phyloP scores from a whole-genome alignment of 2,888 invertebrate genomes.

The Sinotaia quadrata region DNA sequence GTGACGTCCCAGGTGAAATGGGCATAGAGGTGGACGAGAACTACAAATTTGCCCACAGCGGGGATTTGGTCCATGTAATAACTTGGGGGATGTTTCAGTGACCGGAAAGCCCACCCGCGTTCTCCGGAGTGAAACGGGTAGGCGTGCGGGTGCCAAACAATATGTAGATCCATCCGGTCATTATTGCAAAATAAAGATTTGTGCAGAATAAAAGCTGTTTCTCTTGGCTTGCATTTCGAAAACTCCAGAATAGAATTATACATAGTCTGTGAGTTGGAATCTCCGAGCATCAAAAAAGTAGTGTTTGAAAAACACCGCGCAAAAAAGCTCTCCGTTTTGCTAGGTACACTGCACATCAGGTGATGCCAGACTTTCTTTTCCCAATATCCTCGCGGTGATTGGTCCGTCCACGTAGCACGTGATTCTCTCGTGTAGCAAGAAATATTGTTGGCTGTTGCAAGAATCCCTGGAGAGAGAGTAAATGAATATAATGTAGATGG shows the following conservation, averaged over 20 bases:
- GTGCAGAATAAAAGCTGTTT: not conserved
- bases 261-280: not conserved
- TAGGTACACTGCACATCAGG: not conserved
- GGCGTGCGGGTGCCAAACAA: slow-evolving; percentile 16
- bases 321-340: not conserved
- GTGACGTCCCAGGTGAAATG: not conserved
- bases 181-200: not conserved
- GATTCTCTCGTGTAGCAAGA: too few relatives aligned
- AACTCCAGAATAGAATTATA: not conserved
- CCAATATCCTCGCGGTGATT: not conserved
- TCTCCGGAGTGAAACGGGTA: not conserved
- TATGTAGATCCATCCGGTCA: not conserved
- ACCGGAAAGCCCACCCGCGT: not conserved
- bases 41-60: slow-evolving; percentile 8
- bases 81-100: not conserved
- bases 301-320: not conserved
- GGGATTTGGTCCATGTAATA: slow-evolving; percentile 1
- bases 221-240: not conserved
- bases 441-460: too few relatives aligned
- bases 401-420: not conserved
- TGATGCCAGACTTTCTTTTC: not conserved
- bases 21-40: slow-evolving; percentile 7
- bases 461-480: too few relatives aligned
- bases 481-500: too few relatives aligned
- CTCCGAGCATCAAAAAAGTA: slow-evolving; percentile 12